These are phyloP conservation scores for Sebastes wilsoni DNA, from an alignment of 2,797 vertebrate genomes.

Conservation along the genomic window DNA sequence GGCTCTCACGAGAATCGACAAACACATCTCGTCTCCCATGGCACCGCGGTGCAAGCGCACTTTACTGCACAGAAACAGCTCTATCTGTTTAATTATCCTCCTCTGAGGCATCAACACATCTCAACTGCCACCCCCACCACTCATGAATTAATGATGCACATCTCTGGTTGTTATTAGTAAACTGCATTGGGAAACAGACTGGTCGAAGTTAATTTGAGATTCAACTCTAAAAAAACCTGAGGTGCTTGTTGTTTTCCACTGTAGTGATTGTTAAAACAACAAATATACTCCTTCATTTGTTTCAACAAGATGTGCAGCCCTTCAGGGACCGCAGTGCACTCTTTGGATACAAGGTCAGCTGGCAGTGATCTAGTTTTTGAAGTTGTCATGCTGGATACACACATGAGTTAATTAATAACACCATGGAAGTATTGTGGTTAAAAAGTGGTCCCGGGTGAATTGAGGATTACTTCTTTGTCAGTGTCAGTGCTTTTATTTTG, in stretches of 20 bases:
- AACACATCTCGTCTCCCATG: constrained; percentile 42
- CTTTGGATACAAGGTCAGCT: constrained; percentile 7
- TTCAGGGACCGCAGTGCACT: background rate
- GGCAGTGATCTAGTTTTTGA: background rate
- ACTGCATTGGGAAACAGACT: constrained; percentile 66
- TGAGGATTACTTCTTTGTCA: background rate
- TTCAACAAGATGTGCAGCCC: constrained; percentile 8
- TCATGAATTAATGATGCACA: constrained; percentile 83
- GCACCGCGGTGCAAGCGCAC: constrained; percentile 31
- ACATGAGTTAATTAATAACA: constrained; percentile 1
- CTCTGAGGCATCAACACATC: constrained; percentile 75
- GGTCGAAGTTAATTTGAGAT: constrained; percentile 71
- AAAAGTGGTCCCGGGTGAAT: background rate
- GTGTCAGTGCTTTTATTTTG: background rate
- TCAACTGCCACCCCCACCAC: constrained; percentile 68
- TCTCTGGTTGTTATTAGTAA: constrained; percentile 76
- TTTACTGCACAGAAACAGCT: constrained; percentile 73
- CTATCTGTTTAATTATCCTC: constrained; percentile 82
- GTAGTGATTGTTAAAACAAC: constrained; percentile 23
- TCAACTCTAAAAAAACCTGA: constrained; percentile 31
- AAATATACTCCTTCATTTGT: constrained; percentile 11
- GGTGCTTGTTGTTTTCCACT: constrained; percentile 44
- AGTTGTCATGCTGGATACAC: background rate
- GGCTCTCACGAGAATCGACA: constrained; percentile 40
- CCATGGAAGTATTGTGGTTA: background rate